These are phyloP conservation scores for Leucophenga montana DNA, from an alignment of 2,888 invertebrate genomes.

Conservation along the genomic window DNA sequence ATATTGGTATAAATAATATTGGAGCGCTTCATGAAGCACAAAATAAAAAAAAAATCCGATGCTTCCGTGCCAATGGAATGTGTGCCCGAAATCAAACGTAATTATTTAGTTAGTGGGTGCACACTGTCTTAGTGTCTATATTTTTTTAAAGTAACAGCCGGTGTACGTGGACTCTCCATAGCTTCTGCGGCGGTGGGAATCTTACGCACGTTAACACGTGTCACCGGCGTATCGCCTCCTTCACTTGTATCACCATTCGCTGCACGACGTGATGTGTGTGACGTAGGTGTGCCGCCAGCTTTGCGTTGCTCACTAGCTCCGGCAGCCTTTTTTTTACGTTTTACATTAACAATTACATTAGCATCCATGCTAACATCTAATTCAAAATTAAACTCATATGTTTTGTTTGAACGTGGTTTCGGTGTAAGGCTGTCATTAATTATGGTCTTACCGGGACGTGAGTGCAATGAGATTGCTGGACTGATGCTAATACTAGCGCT, in stretches of 20 bases:
- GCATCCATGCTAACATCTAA: constrained; percentile 73
- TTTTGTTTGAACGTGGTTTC: constrained; percentile 67
- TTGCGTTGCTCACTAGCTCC: not conserved
- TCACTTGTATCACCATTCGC: constrained; percentile 31
- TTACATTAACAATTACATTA: constrained; percentile 72
- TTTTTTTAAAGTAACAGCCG: constrained; percentile 62
- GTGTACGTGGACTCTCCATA: constrained; percentile 58
- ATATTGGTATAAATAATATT: not conserved
- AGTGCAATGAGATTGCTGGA: constrained; percentile 58
- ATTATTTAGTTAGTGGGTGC: not conserved
- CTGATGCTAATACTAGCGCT: constrained; percentile 58
- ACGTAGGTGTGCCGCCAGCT: not conserved
- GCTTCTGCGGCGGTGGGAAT: constrained; percentile 42
- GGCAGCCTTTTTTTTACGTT: constrained; percentile 67
- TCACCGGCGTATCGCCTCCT: constrained; percentile 53
- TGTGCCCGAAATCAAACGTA: not conserved
- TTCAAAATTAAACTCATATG: constrained; percentile 72
- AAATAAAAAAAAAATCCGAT: not conserved
- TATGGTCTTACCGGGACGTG: constrained; percentile 67
- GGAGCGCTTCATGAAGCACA: no score
- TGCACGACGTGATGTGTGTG: constrained; percentile 14
- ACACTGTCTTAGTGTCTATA: constrained; percentile 42
- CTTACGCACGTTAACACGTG: constrained; percentile 64
- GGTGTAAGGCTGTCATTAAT: constrained; percentile 70
- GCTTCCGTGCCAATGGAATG: not conserved